phyloP scores from a whole-genome alignment of 2,888 invertebrate species.

The Stictocephala bisonia region DNA sequence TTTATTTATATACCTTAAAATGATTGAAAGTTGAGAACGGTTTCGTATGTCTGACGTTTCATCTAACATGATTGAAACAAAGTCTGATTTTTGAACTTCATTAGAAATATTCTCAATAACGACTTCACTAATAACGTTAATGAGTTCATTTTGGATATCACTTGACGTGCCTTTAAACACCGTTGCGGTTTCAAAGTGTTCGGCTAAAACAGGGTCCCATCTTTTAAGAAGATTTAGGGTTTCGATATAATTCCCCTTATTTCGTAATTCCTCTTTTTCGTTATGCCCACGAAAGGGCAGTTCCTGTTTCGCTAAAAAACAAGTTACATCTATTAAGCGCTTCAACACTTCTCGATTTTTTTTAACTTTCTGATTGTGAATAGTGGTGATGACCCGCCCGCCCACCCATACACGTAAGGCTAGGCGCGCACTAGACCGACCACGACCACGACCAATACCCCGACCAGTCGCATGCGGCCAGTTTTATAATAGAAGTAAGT shows the following conservation, averaged over 20 bases:
- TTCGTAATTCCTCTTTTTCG: conserved; percentile 50
- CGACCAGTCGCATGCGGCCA: no score
- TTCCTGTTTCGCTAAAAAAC: conserved; percentile 52
- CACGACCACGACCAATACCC: no score
- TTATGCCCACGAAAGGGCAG: conserved; percentile 50
- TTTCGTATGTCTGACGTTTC: conserved; percentile 54
- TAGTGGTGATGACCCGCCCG: no score
- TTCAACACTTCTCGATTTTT: conserved; percentile 56
- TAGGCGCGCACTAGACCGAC: no score
- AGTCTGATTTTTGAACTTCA: conserved; percentile 54
- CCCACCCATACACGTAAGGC: no score
- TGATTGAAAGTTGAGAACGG: conserved; percentile 58
- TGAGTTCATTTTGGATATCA: conserved; percentile 59
- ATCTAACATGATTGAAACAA: conserved; percentile 57
- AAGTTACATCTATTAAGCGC: conserved; percentile 54
- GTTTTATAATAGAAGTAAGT: no score
- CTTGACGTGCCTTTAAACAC: conserved; percentile 57
- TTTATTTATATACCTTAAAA: conserved; percentile 59
- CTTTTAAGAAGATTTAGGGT: conserved; percentile 36
- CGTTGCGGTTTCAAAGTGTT: conserved; percentile 55
- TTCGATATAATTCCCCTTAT: conserved; percentile 56
- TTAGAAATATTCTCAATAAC: conserved; percentile 53
- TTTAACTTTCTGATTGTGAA: conserved; percentile 54
- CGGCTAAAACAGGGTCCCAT: conserved; percentile 48
- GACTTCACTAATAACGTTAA: conserved; percentile 50